Conservation (phyloP, 2,888 invertebrate species). For the Onthophagus sagittarius region DNA sequence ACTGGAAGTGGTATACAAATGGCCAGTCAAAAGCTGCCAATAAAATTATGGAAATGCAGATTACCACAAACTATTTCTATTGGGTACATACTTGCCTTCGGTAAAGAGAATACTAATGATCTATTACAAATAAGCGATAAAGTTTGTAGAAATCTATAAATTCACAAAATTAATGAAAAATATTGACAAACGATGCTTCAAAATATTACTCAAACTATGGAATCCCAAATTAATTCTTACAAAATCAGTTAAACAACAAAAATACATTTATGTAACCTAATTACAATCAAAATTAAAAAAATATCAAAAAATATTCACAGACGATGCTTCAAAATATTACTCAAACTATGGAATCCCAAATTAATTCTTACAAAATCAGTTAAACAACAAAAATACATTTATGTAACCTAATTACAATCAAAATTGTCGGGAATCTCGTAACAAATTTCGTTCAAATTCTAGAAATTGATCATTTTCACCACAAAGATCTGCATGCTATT, state of each 20-base stretch:
- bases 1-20: background rate
- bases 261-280: background rate
- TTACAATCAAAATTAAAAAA: background rate
- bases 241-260: background rate
- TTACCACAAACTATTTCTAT: background rate
- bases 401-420: background rate
- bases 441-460: background rate
- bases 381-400: background rate
- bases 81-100: background rate
- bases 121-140: background rate
- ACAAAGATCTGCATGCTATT: background rate
- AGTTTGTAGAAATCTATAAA: constrained; percentile 1
- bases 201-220: background rate
- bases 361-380: background rate
- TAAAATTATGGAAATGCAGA: background rate
- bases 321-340: constrained; percentile 7
- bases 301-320: too few relatives aligned
- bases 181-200: constrained; percentile 14
- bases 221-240: background rate
- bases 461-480: background rate
- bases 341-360: background rate
- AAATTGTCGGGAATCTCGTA: background rate
- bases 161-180: background rate
- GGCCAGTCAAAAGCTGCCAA: too few relatives aligned
- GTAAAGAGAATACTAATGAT: background rate